Base-by-base conservation (phyloP, 2,113 vertebrate genomes). In the Zosterops lateralis region DNA sequence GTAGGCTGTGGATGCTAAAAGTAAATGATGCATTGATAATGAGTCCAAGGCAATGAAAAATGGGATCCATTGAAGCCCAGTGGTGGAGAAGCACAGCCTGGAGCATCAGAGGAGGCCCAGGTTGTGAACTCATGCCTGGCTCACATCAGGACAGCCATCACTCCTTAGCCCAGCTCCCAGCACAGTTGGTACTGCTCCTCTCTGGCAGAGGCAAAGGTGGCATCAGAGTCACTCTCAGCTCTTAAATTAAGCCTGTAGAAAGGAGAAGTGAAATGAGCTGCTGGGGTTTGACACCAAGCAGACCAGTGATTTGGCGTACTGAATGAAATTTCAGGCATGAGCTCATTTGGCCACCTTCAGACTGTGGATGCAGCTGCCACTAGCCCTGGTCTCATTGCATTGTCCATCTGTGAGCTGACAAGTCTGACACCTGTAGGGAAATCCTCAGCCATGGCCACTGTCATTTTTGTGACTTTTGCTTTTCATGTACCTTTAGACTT, bases 61-160 rank as follows among this genome's bases (percentile, higher is more conserved):
- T 25, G n/a, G 74, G 42, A 53, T 29, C 38, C 34, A 53, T 36
- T 3, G 7, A 89, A 61, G 17, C 7, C 25, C 34, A 56, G 0
- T 4, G 31, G 21, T 32, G n/a, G 36, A 75, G 28, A 79, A 82
- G 34, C 29, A 80, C 20, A 64, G 19, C 31, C n/a, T 9, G 4
- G 36, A 54, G 11, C 31, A 51, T 38, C 47, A 54, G 56, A 40
- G 67, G 20, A 1, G 0, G 12, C 3, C 5, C 6, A 14, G 32
- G 44, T 20, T 34, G 18, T 71, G 60, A 89, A n/a, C 45, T 45
- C 8, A 40, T 9, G 38, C 73, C 42, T 89, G 66, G 48, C 9
- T 72, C 17, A 57, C 38, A 7, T 66, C 54, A 72, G 45, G 5
- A 85, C 7, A 87, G 5, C 12, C 3, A 4, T 31, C 64, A 40